Conservation (phyloP, 2,888 invertebrate species). For the Cryptus viduatorius region DNA sequence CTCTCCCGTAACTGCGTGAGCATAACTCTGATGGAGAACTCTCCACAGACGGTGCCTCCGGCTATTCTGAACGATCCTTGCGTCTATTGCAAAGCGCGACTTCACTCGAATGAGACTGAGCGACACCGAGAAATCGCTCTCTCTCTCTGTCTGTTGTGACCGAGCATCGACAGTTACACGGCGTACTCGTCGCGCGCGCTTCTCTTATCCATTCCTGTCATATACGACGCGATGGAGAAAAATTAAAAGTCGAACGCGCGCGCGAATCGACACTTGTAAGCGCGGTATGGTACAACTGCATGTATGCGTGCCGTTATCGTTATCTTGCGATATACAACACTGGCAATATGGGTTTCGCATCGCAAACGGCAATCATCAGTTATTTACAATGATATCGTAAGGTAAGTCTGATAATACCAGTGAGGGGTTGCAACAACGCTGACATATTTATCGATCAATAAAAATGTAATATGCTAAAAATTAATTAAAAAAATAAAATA, state of each 20-base stretch:
- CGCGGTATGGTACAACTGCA: background rate
- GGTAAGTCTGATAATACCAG: constrained; percentile 6
- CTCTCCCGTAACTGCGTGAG: constrained; percentile 13
- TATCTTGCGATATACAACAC: constrained; percentile 23
- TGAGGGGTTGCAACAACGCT: background rate
- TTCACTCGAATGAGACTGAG: background rate
- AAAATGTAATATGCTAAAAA: constrained; percentile 39
- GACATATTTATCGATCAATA: constrained; percentile 48
- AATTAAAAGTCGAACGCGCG: background rate
- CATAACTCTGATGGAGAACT: background rate
- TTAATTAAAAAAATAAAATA: constrained; percentile 33
- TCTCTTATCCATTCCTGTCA: constrained; percentile 10
- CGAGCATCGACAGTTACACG: constrained; percentile 54
- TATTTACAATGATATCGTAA: constrained; percentile 48
- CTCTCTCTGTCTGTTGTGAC: constrained; percentile 29
- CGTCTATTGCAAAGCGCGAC: constrained; percentile 16
- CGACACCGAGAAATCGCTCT: constrained; percentile 17
- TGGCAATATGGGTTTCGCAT: background rate
- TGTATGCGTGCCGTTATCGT: constrained; percentile 42
- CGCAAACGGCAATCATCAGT: constrained; percentile 39
- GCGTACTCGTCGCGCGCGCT: background rate
- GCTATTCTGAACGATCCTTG: background rate
- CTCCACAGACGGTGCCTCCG: background rate
- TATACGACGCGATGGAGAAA: constrained; percentile 10
- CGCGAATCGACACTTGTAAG: background rate